phyloP scores from a whole-genome alignment of 2,113 vertebrate species.

The Uropsilus gracilis region DNA sequence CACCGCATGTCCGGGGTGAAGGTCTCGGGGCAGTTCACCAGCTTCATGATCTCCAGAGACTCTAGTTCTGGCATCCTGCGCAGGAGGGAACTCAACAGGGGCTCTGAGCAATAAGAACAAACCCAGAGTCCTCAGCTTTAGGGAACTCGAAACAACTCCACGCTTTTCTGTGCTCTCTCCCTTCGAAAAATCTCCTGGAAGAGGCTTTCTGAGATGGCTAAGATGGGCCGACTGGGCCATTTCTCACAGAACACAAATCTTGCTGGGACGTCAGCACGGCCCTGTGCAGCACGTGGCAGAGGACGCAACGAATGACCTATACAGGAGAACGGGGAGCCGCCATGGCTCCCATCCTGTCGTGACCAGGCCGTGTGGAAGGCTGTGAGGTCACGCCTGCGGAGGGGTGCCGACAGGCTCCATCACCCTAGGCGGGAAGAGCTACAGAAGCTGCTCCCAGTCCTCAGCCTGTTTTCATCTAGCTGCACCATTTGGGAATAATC shows the following conservation, averaged over 20 bases:
- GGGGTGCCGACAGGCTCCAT: not conserved
- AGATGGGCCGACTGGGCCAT: not conserved
- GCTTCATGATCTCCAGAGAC: constrained; percentile 93
- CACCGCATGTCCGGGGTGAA: constrained; percentile 95
- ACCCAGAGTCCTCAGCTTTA: constrained; percentile 19
- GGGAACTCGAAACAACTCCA: not conserved
- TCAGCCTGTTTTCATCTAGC: not conserved
- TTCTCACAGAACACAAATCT: constrained; percentile 51
- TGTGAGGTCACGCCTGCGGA: not conserved
- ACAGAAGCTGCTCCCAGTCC: not conserved
- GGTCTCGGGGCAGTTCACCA: constrained; percentile 97
- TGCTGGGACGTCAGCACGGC: not conserved
- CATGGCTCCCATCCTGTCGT: not conserved
- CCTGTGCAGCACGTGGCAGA: not conserved
- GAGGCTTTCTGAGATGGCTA: not conserved
- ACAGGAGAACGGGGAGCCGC: not conserved
- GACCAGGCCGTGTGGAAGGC: not conserved
- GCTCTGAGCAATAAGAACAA: constrained; percentile 86
- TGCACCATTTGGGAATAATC: not conserved
- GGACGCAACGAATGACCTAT: not conserved
- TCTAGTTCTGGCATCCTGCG: constrained; percentile 93
- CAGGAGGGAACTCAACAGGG: constrained; percentile 92
- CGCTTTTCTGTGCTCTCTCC: not conserved
- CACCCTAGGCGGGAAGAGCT: not conserved
- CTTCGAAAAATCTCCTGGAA: not conserved